Evolutionary conservation across 2,113 vertebrate species (phyloP).

Genomic region (Engystomops pustulosus): DNA sequence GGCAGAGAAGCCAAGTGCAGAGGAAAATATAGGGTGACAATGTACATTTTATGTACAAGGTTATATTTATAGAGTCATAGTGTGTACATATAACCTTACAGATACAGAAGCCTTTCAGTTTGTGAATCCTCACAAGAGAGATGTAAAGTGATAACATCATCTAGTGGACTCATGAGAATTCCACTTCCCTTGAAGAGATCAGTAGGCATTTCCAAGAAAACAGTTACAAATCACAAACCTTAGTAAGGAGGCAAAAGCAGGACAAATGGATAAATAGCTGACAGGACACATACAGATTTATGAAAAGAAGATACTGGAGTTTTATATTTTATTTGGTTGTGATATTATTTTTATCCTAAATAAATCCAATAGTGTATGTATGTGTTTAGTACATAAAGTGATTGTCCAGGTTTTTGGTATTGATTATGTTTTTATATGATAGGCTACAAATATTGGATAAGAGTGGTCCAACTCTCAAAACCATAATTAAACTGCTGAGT

Average conservation of each 20-base stretch:
- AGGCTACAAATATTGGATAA: too few species aligned
- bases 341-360: background rate
- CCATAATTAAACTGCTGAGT: too few species aligned
- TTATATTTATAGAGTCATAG: slow-evolving; percentile 11
- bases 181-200: slow-evolving; percentile 6
- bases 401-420: too few species aligned
- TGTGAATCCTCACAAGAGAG: slow-evolving; percentile 17
- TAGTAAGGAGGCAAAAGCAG: slow-evolving; percentile 40
- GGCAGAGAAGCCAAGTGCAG: background rate
- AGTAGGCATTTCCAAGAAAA: slow-evolving; percentile 62
- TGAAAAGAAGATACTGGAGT: background rate
- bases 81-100: background rate
- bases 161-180: slow-evolving; percentile 53
- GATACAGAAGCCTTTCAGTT: slow-evolving; percentile 4
- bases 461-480: too few species aligned
- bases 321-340: too few species aligned
- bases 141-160: slow-evolving; percentile 14
- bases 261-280: slow-evolving; percentile 75
- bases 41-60: background rate
- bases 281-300: slow-evolving; percentile 70
- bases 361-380: background rate
- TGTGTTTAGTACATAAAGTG: too few species aligned
- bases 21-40: background rate
- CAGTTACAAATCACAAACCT: background rate
- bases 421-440: too few species aligned